A percentile compares a stretch with the other conserved stretches of the same genome.
Conservation (phyloP, 2,797 vertebrate genomes). For the Huso huso region DNA sequence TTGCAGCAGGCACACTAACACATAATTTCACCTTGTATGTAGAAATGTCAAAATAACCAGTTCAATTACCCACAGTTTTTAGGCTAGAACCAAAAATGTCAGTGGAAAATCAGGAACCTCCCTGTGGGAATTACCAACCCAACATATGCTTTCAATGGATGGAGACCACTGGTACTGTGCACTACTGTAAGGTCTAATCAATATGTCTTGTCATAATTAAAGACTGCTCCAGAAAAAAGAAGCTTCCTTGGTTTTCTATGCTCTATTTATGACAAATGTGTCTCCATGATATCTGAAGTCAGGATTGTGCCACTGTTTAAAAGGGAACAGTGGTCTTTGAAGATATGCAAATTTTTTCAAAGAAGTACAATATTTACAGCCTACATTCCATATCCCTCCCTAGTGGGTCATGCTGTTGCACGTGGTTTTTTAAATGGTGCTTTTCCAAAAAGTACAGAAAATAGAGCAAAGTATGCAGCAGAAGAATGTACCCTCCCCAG, state of each 20-base stretch:
- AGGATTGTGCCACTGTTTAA: constrained; percentile 11
- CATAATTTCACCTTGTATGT: neutral
- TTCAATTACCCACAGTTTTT: neutral
- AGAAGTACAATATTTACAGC: neutral
- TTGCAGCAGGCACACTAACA: constrained; percentile 1
- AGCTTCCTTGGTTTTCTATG: neutral
- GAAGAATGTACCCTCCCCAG: too few species aligned
- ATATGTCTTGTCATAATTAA: constrained; percentile 15
- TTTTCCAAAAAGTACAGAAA: constrained; percentile 4
- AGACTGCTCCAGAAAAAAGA: constrained; percentile 5
- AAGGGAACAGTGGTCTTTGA: constrained; percentile 4
- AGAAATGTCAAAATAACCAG: neutral
- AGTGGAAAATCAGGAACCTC: constrained; percentile 1
- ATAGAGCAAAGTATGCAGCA: neutral
- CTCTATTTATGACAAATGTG: constrained; percentile 5
- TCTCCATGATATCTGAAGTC: neutral
- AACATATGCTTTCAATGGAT: constrained; percentile 9
- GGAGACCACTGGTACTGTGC: neutral
- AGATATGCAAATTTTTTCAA: constrained; percentile 2
- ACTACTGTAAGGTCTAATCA: constrained; percentile 13
- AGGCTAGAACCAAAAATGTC: neutral
- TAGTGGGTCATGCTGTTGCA: constrained; percentile 8
- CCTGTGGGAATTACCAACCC: neutral
- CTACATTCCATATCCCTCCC: neutral
- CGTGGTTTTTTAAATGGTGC: neutral